A percentile compares a stretch with the other conserved stretches of the same genome.
Conservation (phyloP, 1,140 invertebrate species). For the Aradophagus sp. region DNA sequence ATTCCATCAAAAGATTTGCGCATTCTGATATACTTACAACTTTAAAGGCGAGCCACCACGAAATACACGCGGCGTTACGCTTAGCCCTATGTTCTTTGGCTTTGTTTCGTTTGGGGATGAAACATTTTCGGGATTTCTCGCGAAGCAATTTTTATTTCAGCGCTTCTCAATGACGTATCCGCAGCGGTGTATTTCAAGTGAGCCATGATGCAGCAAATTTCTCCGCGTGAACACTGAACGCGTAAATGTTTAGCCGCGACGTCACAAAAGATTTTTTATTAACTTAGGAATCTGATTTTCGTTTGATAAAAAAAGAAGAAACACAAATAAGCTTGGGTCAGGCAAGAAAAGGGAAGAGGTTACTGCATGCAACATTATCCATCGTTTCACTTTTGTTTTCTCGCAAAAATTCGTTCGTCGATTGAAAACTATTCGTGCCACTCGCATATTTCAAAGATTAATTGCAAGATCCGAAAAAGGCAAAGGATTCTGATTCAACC, state of each 20-base stretch:
- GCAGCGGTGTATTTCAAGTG: constrained; percentile 21
- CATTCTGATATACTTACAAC: constrained; percentile 49
- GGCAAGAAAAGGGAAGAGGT: too few species aligned
- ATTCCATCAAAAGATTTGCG: constrained; percentile 54
- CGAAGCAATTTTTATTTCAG: background rate
- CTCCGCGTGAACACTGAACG: constrained; percentile 47
- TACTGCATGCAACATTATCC: constrained; percentile 12
- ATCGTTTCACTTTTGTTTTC: constrained; percentile 4
- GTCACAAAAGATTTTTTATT: constrained; percentile 19
- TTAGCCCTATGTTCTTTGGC: background rate
- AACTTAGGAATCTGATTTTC: too few species aligned
- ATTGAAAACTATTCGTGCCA: constrained; percentile 10
- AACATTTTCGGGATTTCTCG: constrained; percentile 1
- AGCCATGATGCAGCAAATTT: constrained; percentile 27
- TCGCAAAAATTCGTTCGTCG: too few species aligned
- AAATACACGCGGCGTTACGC: constrained; percentile 11
- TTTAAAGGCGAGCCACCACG: constrained; percentile 27
- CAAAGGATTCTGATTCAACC: background rate
- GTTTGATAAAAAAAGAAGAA: too few species aligned
- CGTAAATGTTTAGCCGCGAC: constrained; percentile 27
- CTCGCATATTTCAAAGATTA: constrained; percentile 16
- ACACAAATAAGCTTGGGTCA: too few species aligned
- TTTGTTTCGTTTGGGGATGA: background rate
- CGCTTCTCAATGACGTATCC: constrained; percentile 1
- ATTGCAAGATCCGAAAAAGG: background rate